A percentile compares a stretch with the other conserved stretches of the same genome.
phyloP scores from a whole-genome alignment of 2,113 vertebrate species.

The Genyomyrus donnyi region DNA sequence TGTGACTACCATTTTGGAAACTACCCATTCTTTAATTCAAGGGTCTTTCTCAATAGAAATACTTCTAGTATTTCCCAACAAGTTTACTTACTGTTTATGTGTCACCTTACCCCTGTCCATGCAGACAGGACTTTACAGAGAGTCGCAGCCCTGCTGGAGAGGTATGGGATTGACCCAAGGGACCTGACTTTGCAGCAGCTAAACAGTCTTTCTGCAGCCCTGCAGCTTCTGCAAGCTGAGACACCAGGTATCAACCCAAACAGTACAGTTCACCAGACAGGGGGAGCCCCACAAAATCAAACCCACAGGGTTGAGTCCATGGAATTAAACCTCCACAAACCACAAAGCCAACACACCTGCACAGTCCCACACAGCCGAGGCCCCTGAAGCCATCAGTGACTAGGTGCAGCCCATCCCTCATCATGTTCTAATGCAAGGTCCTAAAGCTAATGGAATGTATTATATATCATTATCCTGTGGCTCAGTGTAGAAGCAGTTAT shows the following conservation, averaged over 20 bases:
- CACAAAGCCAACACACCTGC: neutral
- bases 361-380: neutral
- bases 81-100: neutral
- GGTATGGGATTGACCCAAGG: constrained; percentile 66
- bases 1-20: neutral
- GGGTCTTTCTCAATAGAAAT: neutral
- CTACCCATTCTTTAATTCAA: neutral
- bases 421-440: neutral
- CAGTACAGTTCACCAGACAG: neutral
- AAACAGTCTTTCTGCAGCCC: constrained; percentile 65
- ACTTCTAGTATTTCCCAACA: neutral
- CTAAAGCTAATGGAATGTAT: neutral
- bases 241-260: constrained; percentile 39
- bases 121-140: constrained; percentile 61
- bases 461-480: neutral
- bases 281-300: neutral
- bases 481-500: neutral
- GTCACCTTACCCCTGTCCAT: constrained; percentile 19
- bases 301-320: neutral
- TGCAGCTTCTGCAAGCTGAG: constrained; percentile 66
- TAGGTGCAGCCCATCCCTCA: neutral
- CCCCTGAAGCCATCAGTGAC: neutral
- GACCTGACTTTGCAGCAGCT: constrained; percentile 80
- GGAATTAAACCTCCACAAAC: neutral
- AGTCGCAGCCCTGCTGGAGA: constrained; percentile 65